A percentile compares a stretch with the other conserved stretches of the same genome.
phyloP scores from a whole-genome alignment of 2,113 vertebrate species.

The Phoxinus phoxinus region DNA sequence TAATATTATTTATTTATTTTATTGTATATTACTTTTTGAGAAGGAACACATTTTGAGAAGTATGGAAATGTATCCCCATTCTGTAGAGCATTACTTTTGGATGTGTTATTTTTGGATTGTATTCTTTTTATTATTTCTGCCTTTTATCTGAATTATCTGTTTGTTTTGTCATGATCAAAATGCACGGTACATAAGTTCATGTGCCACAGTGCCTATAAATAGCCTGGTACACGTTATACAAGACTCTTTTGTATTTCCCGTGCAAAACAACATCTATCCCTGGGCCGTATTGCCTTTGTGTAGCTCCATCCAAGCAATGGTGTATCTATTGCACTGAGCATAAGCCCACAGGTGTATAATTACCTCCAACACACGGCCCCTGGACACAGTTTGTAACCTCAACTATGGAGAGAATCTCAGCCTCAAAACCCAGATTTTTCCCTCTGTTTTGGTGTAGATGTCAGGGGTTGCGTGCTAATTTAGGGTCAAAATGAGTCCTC shows the following conservation, averaged over 20 bases:
- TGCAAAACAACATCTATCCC: slow-evolving; percentile 34
- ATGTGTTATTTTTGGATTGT: neutral
- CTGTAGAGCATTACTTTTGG: neutral
- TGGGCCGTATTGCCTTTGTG: neutral
- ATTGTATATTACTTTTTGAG: neutral
- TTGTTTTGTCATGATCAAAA: slow-evolving; percentile 15
- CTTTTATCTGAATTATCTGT: neutral
- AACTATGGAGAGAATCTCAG: neutral
- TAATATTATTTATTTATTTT: neutral
- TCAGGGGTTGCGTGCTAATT: neutral
- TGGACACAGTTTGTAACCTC: neutral
- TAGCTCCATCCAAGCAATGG: neutral
- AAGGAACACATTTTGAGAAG: neutral
- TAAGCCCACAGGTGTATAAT: slow-evolving; percentile 16
- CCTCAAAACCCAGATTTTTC: neutral
- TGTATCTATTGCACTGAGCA: slow-evolving; percentile 6
- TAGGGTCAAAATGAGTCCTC: neutral
- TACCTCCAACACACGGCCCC: neutral
- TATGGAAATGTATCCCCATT: neutral
- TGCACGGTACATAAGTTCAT: neutral
- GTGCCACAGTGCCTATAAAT: slow-evolving; percentile 28
- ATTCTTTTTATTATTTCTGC: neutral
- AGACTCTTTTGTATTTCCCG: slow-evolving; percentile 32
- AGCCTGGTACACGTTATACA: slow-evolving; percentile 10
- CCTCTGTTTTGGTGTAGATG: neutral